A percentile compares a stretch with the other conserved stretches of the same genome.
These are phyloP conservation scores for Pagrus major DNA, from an alignment of 2,113 vertebrate species.

Conservation along the genomic window DNA sequence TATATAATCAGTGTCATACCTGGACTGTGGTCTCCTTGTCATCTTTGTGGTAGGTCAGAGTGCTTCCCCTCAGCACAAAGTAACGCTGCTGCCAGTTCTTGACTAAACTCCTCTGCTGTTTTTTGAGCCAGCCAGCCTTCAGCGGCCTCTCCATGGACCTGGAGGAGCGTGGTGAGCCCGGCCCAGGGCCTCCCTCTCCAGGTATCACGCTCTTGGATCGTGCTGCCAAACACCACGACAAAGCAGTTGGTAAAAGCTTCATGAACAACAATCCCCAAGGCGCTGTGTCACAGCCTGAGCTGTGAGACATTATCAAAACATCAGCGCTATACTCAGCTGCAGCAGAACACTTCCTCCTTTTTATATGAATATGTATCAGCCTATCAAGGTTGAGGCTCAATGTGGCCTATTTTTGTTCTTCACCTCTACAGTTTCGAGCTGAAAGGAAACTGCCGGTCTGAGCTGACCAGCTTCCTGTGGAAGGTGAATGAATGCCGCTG, in stretches of 20 bases:
- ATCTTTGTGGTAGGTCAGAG: conserved; percentile 93
- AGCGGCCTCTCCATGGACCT: conserved; percentile 88
- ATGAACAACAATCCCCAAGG: neutral
- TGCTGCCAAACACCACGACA: conserved; percentile 78
- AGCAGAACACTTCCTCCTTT: conserved; percentile 67
- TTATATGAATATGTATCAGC: conserved; percentile 44
- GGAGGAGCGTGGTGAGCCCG: conserved; percentile 47
- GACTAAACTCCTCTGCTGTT: conserved; percentile 94
- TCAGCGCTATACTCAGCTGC: neutral
- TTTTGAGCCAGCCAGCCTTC: conserved; percentile 95
- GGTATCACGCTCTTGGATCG: conserved; percentile 93
- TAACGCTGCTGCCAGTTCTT: conserved; percentile 96
- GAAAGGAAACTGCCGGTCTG: conserved; percentile 65
- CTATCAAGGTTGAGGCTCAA: conserved; percentile 36
- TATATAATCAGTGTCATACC: conserved; percentile 78
- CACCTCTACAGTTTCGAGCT: conserved; percentile 14
- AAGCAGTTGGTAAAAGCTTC: conserved; percentile 1
- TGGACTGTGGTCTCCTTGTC: conserved; percentile 90
- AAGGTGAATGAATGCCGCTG: conserved; percentile 13
- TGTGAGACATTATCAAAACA: conserved; percentile 32
- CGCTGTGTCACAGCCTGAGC: conserved; percentile 20
- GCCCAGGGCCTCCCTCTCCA: conserved; percentile 75
- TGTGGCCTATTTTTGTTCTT: conserved; percentile 42
- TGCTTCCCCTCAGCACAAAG: conserved; percentile 91
- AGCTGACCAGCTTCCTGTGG: conserved; percentile 73